phyloP scores from a whole-genome alignment of 2,797 vertebrate species.

The Pogoniulus pusillus region DNA sequence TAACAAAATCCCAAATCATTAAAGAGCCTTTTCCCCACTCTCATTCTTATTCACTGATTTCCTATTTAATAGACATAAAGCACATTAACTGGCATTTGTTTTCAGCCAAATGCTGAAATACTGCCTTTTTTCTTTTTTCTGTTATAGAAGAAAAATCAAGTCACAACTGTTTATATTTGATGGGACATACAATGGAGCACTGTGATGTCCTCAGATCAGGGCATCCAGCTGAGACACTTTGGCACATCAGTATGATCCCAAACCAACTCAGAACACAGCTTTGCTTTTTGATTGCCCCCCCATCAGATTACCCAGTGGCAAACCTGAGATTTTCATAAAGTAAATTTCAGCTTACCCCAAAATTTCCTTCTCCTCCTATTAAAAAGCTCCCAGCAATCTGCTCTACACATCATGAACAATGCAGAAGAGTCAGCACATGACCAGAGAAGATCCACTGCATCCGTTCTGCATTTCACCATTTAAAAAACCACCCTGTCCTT shows the following conservation, averaged over 20 bases:
- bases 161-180: background rate
- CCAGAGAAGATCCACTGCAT: background rate
- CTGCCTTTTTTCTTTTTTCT: background rate
- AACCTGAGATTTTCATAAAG: background rate
- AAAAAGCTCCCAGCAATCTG: background rate
- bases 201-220: background rate
- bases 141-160: background rate
- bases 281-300: background rate
- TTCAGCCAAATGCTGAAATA: constrained; percentile 33
- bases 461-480: background rate
- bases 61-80: constrained; percentile 46
- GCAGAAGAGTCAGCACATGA: background rate
- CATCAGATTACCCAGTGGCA: background rate
- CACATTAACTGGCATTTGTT: constrained; percentile 18
- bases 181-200: background rate
- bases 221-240: background rate
- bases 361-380: background rate
- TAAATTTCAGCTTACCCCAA: background rate
- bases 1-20: constrained; percentile 34
- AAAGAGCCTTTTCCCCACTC: constrained; percentile 8
- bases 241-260: background rate
- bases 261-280: background rate
- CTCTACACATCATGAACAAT: background rate
- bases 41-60: constrained; percentile 41
- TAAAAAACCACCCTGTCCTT: background rate